Percentiles rank a stretch among this genome's conserved stretches.
phyloP scores from a whole-genome alignment of 2,113 vertebrate genomes.

The Raja brachyura region DNA sequence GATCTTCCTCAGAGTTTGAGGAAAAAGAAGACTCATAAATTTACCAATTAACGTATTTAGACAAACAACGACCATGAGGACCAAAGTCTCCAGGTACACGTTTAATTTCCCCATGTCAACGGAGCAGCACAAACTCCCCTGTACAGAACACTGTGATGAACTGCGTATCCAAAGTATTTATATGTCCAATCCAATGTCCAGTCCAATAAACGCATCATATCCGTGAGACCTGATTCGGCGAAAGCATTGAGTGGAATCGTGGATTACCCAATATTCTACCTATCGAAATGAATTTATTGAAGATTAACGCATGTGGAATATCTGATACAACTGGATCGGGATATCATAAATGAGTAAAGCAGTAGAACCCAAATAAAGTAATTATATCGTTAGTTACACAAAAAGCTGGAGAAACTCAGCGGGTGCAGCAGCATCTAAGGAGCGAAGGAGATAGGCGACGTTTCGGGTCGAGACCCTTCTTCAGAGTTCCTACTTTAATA shows the following conservation, averaged over 20 bases:
- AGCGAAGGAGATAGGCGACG: too few relatives aligned
- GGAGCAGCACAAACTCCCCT: too few relatives aligned
- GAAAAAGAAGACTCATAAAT: slow-evolving; percentile 58
- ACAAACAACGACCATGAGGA: slow-evolving; percentile 35
- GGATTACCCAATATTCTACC: not conserved
- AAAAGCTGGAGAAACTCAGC: too few relatives aligned
- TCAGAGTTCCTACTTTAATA: too few relatives aligned
- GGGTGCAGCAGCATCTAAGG: too few relatives aligned
- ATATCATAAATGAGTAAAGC: not conserved
- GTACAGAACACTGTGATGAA: not conserved
- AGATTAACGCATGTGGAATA: not conserved
- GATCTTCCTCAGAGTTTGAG: slow-evolving; percentile 52
- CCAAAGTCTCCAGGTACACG: slow-evolving; percentile 40
- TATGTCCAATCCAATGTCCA: too few relatives aligned
- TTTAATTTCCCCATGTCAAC: slow-evolving; percentile 40
- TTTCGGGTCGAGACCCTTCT: too few relatives aligned
- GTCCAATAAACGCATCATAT: not conserved
- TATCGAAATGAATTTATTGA: not conserved
- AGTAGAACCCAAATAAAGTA: not conserved
- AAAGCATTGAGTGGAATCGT: not conserved
- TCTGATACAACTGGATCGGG: not conserved
- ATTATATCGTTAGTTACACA: not conserved
- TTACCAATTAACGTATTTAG: slow-evolving; percentile 41
- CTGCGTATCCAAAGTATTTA: not conserved
- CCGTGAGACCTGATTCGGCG: not conserved